These are phyloP conservation scores for Arremon aurantiirostris DNA, from an alignment of 2,797 vertebrate genomes.

Conservation along the genomic window DNA sequence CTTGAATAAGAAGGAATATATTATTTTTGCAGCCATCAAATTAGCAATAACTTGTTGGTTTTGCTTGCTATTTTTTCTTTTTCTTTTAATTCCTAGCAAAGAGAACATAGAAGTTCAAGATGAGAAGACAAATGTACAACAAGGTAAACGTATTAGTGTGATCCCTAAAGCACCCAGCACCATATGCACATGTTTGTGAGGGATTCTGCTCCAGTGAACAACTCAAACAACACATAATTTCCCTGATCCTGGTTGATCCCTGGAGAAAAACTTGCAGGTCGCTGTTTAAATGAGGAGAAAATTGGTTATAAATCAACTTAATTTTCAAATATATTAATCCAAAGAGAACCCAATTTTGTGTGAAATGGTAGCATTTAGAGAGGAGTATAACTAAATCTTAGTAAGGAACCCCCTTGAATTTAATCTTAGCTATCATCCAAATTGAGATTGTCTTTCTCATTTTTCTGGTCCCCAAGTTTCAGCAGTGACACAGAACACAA, in stretches of 20 bases:
- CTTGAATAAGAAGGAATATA: neutral
- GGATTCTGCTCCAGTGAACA: neutral
- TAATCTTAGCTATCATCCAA: neutral
- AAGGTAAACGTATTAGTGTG: neutral
- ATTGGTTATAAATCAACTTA: conserved; percentile 72
- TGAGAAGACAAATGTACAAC: neutral
- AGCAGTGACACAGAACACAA: neutral
- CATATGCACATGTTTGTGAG: neutral
- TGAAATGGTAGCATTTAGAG: conserved; percentile 10
- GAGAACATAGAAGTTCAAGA: neutral
- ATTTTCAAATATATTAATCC: conserved; percentile 70
- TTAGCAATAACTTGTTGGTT: neutral
- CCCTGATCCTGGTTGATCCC: conserved; percentile 37
- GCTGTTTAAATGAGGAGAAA: conserved; percentile 66
- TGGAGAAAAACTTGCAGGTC: conserved; percentile 55
- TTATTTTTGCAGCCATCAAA: neutral
- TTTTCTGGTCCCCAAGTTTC: neutral
- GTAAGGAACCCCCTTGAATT: neutral
- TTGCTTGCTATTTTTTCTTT: neutral
- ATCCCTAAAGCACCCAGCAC: neutral
- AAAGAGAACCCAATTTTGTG: conserved; percentile 43
- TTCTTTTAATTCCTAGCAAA: neutral
- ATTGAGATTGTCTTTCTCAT: neutral
- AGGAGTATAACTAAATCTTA: neutral
- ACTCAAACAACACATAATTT: conserved; percentile 15